Percentiles rank a stretch among this genome's conserved stretches.
Evolutionary conservation across 1,140 invertebrate species (phyloP).

Genomic region (Daktulosphaira vitifoliae): DNA sequence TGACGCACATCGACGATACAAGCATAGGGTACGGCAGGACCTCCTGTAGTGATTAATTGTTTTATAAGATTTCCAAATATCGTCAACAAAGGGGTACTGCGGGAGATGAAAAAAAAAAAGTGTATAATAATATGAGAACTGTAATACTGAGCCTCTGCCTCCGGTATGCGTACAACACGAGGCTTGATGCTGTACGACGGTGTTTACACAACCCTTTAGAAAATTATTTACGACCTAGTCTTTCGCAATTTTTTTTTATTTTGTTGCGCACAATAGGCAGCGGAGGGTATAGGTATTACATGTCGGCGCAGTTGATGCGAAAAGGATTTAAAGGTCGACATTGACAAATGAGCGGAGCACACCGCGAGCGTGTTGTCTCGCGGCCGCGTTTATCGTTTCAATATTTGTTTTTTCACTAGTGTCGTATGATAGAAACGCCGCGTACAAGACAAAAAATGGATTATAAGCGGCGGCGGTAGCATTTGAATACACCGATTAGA

Average conservation of each 20-base stretch:
- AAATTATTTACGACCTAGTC: constrained; percentile 28
- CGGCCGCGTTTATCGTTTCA: constrained; percentile 27
- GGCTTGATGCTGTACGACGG: too few species aligned
- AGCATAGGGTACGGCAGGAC: too few species aligned
- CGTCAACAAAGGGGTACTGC: not conserved
- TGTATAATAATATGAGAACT: constrained; percentile 17
- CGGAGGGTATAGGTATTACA: not conserved
- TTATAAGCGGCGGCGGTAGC: constrained; percentile 13
- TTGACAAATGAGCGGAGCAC: constrained; percentile 25
- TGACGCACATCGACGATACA: too few species aligned
- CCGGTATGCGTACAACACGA: not conserved
- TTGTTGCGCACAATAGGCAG: constrained; percentile 7
- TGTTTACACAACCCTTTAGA: constrained; percentile 33
- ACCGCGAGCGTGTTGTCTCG: constrained; percentile 8
- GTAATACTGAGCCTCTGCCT: not conserved
- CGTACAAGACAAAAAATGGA: not conserved
- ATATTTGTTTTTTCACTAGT: constrained; percentile 27
- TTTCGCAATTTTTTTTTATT: constrained; percentile 27
- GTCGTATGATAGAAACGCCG: not conserved
- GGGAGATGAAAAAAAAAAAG: too few species aligned
- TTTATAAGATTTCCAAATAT: constrained; percentile 32
- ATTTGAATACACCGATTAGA: constrained; percentile 27
- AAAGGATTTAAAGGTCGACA: constrained; percentile 34
- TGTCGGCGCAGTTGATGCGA: constrained; percentile 19
- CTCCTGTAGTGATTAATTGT: constrained; percentile 28